Evolutionary conservation across 1,140 invertebrate genomes (phyloP).

Genomic region (Agrilus planipennis): DNA sequence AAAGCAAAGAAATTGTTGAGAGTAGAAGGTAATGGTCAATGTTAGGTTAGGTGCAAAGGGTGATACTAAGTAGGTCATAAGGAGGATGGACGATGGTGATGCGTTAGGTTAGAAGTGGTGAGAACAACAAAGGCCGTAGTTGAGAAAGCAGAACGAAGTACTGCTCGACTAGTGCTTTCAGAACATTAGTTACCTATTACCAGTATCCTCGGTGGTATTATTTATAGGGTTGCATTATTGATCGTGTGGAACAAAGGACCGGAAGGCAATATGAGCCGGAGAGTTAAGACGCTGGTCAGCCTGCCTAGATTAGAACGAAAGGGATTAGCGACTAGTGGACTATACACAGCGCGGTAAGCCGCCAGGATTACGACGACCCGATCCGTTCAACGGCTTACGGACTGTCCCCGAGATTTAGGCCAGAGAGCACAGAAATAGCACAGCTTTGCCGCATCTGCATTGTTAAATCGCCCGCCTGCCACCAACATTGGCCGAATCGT

Average conservation of each 20-base stretch:
- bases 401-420: slow-evolving; percentile 30
- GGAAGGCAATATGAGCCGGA: slow-evolving; percentile 33
- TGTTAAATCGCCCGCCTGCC: slow-evolving; percentile 26
- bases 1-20: too few species aligned
- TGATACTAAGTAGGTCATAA: neutral
- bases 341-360: slow-evolving; percentile 34
- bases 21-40: neutral
- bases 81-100: neutral
- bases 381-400: slow-evolving; percentile 21
- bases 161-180: slow-evolving; percentile 4
- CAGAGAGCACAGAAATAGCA: slow-evolving; percentile 12
- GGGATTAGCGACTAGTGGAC: slow-evolving; percentile 36
- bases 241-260: slow-evolving; percentile 32
- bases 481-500: too few species aligned
- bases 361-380: slow-evolving; percentile 31
- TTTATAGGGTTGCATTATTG: slow-evolving; percentile 37
- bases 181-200: slow-evolving; percentile 15
- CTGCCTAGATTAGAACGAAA: slow-evolving; percentile 31
- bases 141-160: neutral
- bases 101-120: too few species aligned
- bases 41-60: neutral
- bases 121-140: neutral
- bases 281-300: slow-evolving; percentile 37
- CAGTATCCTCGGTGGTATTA: slow-evolving; percentile 32
- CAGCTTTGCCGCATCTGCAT: slow-evolving; percentile 29